Evolutionary conservation across 2,797 vertebrate species (phyloP).

Genomic region (Rhodeus uyekii): DNA sequence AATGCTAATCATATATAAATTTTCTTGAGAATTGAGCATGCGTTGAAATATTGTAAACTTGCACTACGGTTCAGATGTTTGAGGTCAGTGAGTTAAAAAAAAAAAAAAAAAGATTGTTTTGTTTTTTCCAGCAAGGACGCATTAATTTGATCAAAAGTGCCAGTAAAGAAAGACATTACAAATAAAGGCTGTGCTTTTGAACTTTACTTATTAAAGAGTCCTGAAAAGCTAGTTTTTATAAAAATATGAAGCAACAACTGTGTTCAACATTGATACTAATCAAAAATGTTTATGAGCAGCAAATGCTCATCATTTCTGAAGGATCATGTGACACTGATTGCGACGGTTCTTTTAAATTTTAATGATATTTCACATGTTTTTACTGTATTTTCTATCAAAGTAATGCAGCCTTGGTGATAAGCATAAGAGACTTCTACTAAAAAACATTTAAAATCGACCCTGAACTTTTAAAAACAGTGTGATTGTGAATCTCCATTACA

Average conservation of each 20-base stretch:
- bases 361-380: neutral
- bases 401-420: neutral
- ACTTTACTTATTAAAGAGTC: neutral
- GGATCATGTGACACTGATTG: neutral
- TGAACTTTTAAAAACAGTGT: too few species aligned
- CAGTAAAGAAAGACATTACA: neutral
- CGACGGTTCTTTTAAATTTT: neutral
- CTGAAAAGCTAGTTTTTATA: neutral
- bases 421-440: too few species aligned
- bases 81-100: neutral
- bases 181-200: neutral
- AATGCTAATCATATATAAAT: neutral
- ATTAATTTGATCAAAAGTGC: neutral
- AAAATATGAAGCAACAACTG: neutral
- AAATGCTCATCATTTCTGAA: neutral
- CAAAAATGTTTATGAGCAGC: neutral
- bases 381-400: neutral
- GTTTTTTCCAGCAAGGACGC: neutral
- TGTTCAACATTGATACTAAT: neutral
- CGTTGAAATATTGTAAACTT: too few species aligned
- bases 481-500: neutral
- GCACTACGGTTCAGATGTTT: neutral
- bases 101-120: too few species aligned
- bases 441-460: too few species aligned
- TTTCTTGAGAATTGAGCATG: too few species aligned